Evolutionary conservation across 2,888 invertebrate genomes (phyloP).

Genomic region (Melipona beecheii): DNA sequence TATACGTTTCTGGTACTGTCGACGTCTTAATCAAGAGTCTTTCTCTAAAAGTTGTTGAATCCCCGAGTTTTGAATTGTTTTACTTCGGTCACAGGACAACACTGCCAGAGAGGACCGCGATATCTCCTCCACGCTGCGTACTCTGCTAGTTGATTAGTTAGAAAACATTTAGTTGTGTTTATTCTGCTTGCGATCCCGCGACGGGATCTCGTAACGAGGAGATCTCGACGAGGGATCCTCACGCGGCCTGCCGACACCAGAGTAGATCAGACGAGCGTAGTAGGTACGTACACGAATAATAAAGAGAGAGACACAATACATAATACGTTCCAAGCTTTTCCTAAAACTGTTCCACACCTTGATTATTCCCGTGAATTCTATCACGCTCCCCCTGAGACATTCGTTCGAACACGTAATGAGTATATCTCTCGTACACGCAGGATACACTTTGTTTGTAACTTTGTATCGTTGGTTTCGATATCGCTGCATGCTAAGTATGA

Average conservation of each 20-base stretch:
- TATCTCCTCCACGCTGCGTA: constrained; percentile 58
- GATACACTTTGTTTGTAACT: constrained; percentile 75
- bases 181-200: constrained; percentile 64
- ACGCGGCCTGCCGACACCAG: constrained; percentile 75
- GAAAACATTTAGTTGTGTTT: constrained; percentile 61
- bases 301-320: constrained; percentile 64
- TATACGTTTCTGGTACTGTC: no score
- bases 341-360: not conserved
- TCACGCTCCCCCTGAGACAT: constrained; percentile 42
- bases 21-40: no score
- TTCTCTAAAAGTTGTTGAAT: not conserved
- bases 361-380: constrained; percentile 24
- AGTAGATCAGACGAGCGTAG: constrained; percentile 77
- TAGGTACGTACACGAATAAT: constrained; percentile 73
- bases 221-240: constrained; percentile 66
- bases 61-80: not conserved
- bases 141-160: constrained; percentile 62
- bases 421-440: constrained; percentile 64
- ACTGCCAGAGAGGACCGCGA: constrained; percentile 33
- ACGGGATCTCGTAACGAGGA: constrained; percentile 54
- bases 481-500: constrained; percentile 79
- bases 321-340: constrained; percentile 49
- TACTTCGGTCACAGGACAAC: constrained; percentile 33
- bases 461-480: constrained; percentile 78
- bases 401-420: constrained; percentile 55